phyloP scores from a whole-genome alignment of 2,888 invertebrate genomes.

The Drosophila formosana region DNA sequence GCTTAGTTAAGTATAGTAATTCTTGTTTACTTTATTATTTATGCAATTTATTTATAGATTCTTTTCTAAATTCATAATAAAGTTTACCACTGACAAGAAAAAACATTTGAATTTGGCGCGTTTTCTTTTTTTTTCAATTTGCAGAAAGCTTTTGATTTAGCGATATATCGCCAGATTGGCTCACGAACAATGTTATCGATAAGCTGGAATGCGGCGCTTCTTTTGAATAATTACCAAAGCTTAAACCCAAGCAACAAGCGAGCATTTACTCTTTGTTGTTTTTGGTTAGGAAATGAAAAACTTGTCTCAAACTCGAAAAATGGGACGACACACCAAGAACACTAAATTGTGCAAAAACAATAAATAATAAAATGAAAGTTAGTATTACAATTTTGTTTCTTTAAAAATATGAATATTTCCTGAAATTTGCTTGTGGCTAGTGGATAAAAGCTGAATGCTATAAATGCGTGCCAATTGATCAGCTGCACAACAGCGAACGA shows the following conservation, averaged over 20 bases:
- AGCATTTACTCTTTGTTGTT: too few species aligned
- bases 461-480: slow-evolving; percentile 29
- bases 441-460: slow-evolving; percentile 40
- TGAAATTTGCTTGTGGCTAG: neutral
- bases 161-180: slow-evolving; percentile 14
- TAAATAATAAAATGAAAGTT: neutral
- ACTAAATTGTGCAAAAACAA: too few species aligned
- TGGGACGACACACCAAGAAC: too few species aligned
- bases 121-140: neutral
- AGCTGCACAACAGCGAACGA: slow-evolving; percentile 28
- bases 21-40: slow-evolving; percentile 68
- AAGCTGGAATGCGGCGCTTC: neutral
- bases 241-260: neutral
- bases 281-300: too few species aligned
- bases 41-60: slow-evolving; percentile 67
- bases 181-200: slow-evolving; percentile 20
- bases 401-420: neutral
- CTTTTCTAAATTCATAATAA: slow-evolving; percentile 69
- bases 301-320: too few species aligned
- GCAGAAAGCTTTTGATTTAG: neutral
- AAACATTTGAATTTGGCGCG: neutral
- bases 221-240: neutral
- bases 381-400: neutral
- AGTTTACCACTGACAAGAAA: slow-evolving; percentile 44
- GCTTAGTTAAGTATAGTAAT: slow-evolving; percentile 56